Evolutionary conservation across 35 echinoderm and acorn worm genomes (phyloP).

Genomic region (Holothuria glaberrima): DNA sequence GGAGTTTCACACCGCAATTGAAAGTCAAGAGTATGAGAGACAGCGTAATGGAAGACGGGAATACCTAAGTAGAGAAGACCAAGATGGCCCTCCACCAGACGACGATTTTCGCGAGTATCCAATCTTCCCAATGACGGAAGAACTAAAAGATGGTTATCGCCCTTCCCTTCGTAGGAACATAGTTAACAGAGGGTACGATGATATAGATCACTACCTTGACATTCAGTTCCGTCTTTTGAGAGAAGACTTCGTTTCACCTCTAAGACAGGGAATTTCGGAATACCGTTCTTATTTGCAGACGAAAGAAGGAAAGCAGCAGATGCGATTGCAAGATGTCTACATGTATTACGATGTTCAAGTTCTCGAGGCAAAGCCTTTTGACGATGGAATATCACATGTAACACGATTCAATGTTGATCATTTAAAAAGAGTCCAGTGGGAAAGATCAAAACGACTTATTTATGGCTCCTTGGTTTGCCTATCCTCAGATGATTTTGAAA

Average conservation of each 20-base stretch:
- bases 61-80: not conserved
- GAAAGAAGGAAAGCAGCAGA: slow-evolving; percentile 38
- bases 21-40: slow-evolving; percentile 3
- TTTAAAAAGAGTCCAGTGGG: slow-evolving; percentile 68
- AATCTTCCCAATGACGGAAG: slow-evolving; percentile 80
- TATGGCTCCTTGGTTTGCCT: slow-evolving; percentile 89
- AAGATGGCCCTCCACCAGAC: slow-evolving; percentile 52
- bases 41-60: slow-evolving; percentile 6
- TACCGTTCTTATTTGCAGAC: slow-evolving; percentile 49
- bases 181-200: slow-evolving; percentile 55
- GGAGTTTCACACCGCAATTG: slow-evolving; percentile 1
- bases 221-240: slow-evolving; percentile 86
- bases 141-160: slow-evolving; percentile 50
- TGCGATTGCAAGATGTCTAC: slow-evolving; percentile 60
- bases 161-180: slow-evolving; percentile 63
- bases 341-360: slow-evolving; percentile 75
- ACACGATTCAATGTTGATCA: slow-evolving; percentile 59
- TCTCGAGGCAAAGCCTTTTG: slow-evolving; percentile 50
- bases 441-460: slow-evolving; percentile 67
- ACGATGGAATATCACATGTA: slow-evolving; percentile 63
- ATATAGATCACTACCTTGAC: slow-evolving; percentile 81
- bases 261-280: slow-evolving; percentile 76
- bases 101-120: slow-evolving; percentile 68
- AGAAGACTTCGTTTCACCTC: slow-evolving; percentile 89
- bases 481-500: slow-evolving; percentile 79